These are phyloP conservation scores for Abramis brama DNA, from an alignment of 2,113 vertebrate genomes.

Conservation along the genomic window DNA sequence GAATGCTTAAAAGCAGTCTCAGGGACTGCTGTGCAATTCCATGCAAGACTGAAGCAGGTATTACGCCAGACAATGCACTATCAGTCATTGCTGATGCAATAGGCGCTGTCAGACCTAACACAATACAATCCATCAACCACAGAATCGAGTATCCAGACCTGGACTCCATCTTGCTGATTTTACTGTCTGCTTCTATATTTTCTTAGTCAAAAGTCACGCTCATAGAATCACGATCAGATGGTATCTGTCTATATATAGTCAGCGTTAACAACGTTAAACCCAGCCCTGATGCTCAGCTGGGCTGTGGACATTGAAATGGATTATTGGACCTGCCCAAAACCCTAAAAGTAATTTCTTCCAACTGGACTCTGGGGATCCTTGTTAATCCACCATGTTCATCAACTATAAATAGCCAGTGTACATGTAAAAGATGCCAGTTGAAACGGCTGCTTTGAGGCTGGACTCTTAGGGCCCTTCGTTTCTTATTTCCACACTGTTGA, in stretches of 20 bases:
- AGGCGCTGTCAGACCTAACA: conserved; percentile 14
- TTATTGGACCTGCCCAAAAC: conserved; percentile 66
- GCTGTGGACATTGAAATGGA: conserved; percentile 67
- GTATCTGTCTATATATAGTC: conserved; percentile 57
- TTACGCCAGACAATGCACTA: conserved; percentile 10
- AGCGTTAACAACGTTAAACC: conserved; percentile 50
- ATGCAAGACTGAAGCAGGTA: conserved; percentile 17
- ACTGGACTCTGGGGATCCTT: conserved; percentile 67
- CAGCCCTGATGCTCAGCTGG: conserved; percentile 68
- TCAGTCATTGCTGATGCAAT: conserved; percentile 34
- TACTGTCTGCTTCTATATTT: conserved; percentile 6
- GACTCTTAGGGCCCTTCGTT: conserved; percentile 65
- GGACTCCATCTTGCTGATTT: conserved; percentile 2
- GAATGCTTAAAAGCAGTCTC: background rate
- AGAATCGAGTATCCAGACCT: conserved; percentile 6
- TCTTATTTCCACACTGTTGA: conserved; percentile 69
- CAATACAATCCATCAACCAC: background rate
- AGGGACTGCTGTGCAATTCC: conserved; percentile 14
- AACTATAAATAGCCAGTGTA: conserved; percentile 70
- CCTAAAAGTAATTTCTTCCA: conserved; percentile 68
- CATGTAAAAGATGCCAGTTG: conserved; percentile 61
- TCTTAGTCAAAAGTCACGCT: conserved; percentile 49
- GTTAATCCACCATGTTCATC: conserved; percentile 71
- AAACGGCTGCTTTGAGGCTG: conserved; percentile 60
- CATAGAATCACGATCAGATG: conserved; percentile 56